Evolutionary conservation across 2,113 vertebrate species (phyloP).

Genomic region (Lophura nycthemera): DNA sequence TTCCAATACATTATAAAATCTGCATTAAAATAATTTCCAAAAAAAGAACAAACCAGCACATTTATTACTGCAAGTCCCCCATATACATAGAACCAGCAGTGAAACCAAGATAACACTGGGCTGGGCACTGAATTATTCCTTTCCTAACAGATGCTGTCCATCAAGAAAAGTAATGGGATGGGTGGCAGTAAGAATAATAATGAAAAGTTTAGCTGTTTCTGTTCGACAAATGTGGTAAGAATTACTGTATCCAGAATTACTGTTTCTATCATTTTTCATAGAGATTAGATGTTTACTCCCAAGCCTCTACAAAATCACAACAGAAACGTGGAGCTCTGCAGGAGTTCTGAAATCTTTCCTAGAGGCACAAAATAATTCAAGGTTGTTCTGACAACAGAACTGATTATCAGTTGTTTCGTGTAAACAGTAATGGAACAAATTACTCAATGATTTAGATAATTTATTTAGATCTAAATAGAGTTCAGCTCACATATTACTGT

Average conservation of each 20-base stretch:
- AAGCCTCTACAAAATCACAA: not conserved
- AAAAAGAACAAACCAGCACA: not conserved
- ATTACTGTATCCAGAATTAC: not conserved
- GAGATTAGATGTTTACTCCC: not conserved
- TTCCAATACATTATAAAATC: not conserved
- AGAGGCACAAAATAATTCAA: not conserved
- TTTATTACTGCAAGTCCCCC: not conserved
- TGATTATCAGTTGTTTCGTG: not conserved
- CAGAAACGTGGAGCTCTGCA: not conserved
- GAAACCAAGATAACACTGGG: not conserved
- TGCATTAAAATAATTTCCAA: not conserved
- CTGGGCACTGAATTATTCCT: not conserved
- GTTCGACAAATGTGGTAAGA: not conserved
- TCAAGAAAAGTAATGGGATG: not conserved
- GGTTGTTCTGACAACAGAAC: not conserved
- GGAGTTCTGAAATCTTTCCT: not conserved
- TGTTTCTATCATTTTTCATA: not conserved
- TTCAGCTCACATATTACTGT: not conserved
- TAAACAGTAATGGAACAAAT: not conserved
- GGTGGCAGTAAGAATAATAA: not conserved
- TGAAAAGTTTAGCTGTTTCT: not conserved
- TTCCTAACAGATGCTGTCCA: not conserved
- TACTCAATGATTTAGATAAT: not conserved
- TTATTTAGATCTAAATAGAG: not conserved
- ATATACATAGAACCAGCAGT: not conserved